Evolutionary conservation across 1,140 invertebrate genomes (phyloP), one percentile per base, ranked within the genome.

Genomic region (Tetramorium parvispinum): DNA sequence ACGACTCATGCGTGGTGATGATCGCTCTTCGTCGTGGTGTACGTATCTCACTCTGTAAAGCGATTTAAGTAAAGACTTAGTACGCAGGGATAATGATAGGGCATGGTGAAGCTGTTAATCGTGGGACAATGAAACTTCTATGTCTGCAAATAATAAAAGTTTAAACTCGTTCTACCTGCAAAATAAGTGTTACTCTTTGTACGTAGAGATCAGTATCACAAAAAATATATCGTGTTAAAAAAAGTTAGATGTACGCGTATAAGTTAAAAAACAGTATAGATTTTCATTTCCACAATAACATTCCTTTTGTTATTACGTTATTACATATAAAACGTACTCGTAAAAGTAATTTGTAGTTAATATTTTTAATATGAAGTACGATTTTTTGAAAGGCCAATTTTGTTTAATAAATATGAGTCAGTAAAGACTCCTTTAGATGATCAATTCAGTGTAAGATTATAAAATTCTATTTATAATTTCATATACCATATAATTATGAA

Each of bases 61-160:
- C 93, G 94, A 95, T 94, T 94, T 89, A 94, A 94, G 93, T 94
- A 94, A 89, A 91, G 88, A 93, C 94, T 94, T 94, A 94, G 92
- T 94, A 94, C 92, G 94, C 91, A 82, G 85, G 88, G 91, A 91
- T 89, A 92, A 91, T 87, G 92, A 90, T 78, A 77, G 88, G 85
- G 85, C 46, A 88, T 88, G 92, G 87, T 89, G 91, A 92, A 91
- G 90, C 92, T 93, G 91, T 91, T 92, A 93, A 70, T 87, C 86
- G 92, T 93, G 92, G 91, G 89, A 94, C 93, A 94, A 95, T 95
- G 94, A 95, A 94, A 95, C 93, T 95, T 94, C 93, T 94, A 93
- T 93, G 92, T 93, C 93, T 94, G 93, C 77, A 95, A 94, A 93
- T 85, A 82, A 79, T 89, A 82, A 89, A 70, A 61, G 66, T 55